phyloP scores from a whole-genome alignment of 1,140 invertebrate species.

The Elysia chlorotica region DNA sequence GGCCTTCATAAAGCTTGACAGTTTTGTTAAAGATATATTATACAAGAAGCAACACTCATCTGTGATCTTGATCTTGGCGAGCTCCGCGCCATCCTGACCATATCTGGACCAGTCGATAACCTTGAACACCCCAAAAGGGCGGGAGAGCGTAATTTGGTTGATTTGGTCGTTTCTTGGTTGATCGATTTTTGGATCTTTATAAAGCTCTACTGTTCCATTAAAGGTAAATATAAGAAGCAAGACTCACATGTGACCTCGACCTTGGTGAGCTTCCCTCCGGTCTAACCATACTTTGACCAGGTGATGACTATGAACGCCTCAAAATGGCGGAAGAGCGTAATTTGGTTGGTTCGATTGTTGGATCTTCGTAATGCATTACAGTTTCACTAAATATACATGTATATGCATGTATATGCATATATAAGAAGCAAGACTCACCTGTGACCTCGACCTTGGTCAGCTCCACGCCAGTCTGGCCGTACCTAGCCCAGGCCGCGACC shows the following conservation, averaged over 20 bases:
- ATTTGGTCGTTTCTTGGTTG: too few species aligned
- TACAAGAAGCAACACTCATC: slow-evolving; percentile 63
- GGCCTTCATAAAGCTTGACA: neutral
- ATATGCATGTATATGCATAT: neutral
- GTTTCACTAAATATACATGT: neutral
- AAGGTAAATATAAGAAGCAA: neutral
- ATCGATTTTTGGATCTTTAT: neutral
- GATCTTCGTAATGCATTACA: neutral
- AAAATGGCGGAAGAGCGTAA: neutral
- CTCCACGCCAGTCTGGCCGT: slow-evolving; percentile 73
- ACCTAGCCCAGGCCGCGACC: slow-evolving; percentile 72
- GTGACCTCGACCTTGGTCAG: slow-evolving; percentile 66
- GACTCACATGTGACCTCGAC: slow-evolving; percentile 68
- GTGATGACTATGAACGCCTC: neutral
- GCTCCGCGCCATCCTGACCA: neutral
- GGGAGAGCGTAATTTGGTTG: neutral
- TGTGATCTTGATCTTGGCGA: slow-evolving; percentile 53
- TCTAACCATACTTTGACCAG: neutral
- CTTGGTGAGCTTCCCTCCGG: neutral
- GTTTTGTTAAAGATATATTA: neutral
- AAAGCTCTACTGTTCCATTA: neutral
- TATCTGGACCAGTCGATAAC: neutral
- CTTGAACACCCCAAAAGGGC: neutral
- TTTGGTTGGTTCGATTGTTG: neutral
- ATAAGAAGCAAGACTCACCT: slow-evolving; percentile 63